These are phyloP conservation scores for Melanostoma mellinum DNA, from an alignment of 2,888 invertebrate genomes.

Conservation along the genomic window DNA sequence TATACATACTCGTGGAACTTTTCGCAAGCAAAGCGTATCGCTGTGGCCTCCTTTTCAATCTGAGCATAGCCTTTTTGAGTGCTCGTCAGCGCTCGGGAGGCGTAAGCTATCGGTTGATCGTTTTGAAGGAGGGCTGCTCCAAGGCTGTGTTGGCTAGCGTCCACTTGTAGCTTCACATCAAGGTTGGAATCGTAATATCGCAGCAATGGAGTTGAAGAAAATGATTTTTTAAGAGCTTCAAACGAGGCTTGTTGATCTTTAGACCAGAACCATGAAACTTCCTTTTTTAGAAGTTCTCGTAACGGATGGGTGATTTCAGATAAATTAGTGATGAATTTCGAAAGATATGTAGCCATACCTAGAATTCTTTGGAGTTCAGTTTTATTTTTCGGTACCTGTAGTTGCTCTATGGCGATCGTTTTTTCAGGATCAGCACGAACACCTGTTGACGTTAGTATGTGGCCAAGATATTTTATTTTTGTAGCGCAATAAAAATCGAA, in stretches of 20 bases:
- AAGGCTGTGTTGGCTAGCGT: background rate
- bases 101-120: background rate
- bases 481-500: no score
- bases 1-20: no score
- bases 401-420: constrained; percentile 73
- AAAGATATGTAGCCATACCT: constrained; percentile 50
- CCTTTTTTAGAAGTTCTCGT: constrained; percentile 43
- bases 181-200: background rate
- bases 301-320: constrained; percentile 50
- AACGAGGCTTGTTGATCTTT: no score
- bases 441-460: constrained; percentile 75
- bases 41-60: no score
- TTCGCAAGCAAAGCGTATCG: no score
- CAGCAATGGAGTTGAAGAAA: background rate
- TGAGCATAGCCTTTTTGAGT: no score
- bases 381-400: constrained; percentile 61
- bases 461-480: constrained; percentile 75
- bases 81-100: background rate
- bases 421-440: constrained; percentile 75
- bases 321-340: constrained; percentile 47
- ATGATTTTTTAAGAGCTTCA: no score
- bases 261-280: background rate
- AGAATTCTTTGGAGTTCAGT: constrained; percentile 61
- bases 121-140: background rate
- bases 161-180: background rate